Percentiles rank a stretch among this genome's conserved stretches.
These are phyloP conservation scores for Anas platyrhynchos DNA, from an alignment of 2,113 vertebrate species.

Conservation along the genomic window DNA sequence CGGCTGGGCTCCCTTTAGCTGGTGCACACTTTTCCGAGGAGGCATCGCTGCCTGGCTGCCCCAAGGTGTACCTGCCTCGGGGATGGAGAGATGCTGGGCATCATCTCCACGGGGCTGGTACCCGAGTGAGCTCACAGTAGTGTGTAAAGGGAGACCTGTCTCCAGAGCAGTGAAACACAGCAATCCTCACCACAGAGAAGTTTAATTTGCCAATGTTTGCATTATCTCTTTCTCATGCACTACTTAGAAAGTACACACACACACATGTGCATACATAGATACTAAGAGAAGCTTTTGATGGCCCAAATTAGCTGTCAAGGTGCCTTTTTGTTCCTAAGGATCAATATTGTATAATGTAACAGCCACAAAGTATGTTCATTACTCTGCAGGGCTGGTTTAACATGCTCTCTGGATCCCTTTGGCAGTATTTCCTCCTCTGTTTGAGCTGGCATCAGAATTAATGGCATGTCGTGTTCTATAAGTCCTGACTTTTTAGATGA, in stretches of 20 bases:
- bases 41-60: neutral
- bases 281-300: neutral
- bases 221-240: neutral
- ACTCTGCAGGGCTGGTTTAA: conserved; percentile 53
- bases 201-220: neutral
- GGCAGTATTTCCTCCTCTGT: conserved; percentile 57
- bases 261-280: neutral
- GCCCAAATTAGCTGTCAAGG: conserved; percentile 5
- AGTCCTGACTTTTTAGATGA: conserved; percentile 66
- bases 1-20: neutral
- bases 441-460: conserved; percentile 64
- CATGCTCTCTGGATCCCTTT: conserved; percentile 21
- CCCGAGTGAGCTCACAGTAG: rapidly evolving
- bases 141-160: neutral
- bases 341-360: conserved; percentile 21
- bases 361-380: conserved; percentile 19
- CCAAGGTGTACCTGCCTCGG: neutral
- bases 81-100: neutral
- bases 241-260: neutral
- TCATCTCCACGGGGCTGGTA: neutral
- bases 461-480: conserved; percentile 58
- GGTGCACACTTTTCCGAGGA: neutral
- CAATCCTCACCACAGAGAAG: neutral
- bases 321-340: neutral
- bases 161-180: neutral